Evolutionary conservation across 2,113 vertebrate species (phyloP), one percentile per base, ranked within the genome.

Genomic region (Sylvietta virens): DNA sequence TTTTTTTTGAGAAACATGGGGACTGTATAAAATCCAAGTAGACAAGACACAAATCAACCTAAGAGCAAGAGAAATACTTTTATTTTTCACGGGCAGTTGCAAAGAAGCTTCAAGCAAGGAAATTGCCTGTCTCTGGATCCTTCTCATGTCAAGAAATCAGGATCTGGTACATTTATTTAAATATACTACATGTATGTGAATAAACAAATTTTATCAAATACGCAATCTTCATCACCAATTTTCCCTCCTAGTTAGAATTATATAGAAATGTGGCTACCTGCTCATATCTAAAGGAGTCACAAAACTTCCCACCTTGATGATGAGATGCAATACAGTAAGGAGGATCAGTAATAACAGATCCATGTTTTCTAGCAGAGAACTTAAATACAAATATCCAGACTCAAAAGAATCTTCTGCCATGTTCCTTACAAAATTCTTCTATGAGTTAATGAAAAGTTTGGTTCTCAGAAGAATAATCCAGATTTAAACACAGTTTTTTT

Each of bases 401-500:
- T 77, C 62, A 86, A 86, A 73, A 94, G 72, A 81, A 91, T 95
- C 76, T 97, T 94, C 78, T 70, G 45, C 64, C 39, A 44, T 19
- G 9, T 89, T 95, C 92, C 79, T 80, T 85, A 50, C 44, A 60
- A 92, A 67, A 40, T 72, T 86, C 73, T 81, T 93, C 82, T 33
- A 14, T 39, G 70, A 94, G 40, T 91, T 95, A 82, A 65, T 50
- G 80, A 72, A 82, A 94, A 76, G 39, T 76, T 93, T 95, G 30
- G 31, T 94, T 97, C 86, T 95, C 81, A 69, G 78, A 61, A 96
- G 57, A 47, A 76, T 65, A 87, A 93, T 89, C 62, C 79, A 76
- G n/a, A 61, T 79, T 78, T 58, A 71, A 50, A 61, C 45, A 73
- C 1, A 42, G 6, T 47, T 87, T 92, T 92, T 72, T 50, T 1